Evolutionary conservation across 2,888 invertebrate species (phyloP).

Genomic region (Agrochola lychnidis): DNA sequence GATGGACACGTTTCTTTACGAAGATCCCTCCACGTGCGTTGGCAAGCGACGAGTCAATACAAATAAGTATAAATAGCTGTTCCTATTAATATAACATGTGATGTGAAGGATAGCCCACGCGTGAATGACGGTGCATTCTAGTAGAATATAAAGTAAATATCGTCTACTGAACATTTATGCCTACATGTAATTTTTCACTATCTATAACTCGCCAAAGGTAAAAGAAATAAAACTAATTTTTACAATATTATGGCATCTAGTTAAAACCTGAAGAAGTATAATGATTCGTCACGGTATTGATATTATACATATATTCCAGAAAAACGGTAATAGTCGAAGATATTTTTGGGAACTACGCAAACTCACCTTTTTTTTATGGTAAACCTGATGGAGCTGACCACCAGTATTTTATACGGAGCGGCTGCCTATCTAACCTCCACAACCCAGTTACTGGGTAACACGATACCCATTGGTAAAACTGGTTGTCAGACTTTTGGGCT

Average conservation of each 20-base stretch:
- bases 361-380: background rate
- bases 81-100: conserved; percentile 23
- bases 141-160: background rate
- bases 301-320: background rate
- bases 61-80: conserved; percentile 42
- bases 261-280: no score
- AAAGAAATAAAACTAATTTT: background rate
- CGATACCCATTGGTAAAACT: no score
- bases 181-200: background rate
- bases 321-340: background rate
- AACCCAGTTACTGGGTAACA: no score
- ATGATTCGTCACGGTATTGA: background rate
- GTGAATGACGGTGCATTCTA: conserved; percentile 14
- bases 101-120: conserved; percentile 24
- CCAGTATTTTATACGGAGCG: no score
- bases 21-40: conserved; percentile 37
- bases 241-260: background rate
- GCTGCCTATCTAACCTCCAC: no score
- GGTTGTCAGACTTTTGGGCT: background rate
- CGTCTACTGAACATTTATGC: background rate
- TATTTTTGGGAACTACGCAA: background rate
- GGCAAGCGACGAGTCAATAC: conserved; percentile 39
- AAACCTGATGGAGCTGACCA: no score
- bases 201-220: background rate
- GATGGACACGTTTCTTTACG: conserved; percentile 15